A percentile compares a stretch with the other conserved stretches of the same genome.
Evolutionary conservation across 2,888 invertebrate species (phyloP).

Genomic region (Apocheima hispidaria): DNA sequence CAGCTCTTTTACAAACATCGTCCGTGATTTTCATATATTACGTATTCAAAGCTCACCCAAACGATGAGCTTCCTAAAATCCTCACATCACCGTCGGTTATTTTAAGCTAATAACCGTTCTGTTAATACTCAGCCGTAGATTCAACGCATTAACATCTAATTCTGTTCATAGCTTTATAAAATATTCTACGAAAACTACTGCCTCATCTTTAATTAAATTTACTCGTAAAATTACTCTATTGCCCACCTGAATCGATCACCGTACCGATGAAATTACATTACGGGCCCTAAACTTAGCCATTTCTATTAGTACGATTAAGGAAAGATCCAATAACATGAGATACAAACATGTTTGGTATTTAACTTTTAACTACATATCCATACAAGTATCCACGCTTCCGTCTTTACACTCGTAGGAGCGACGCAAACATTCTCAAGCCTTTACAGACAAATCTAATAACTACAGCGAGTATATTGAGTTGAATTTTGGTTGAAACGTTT

Average conservation of each 20-base stretch:
- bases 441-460: conserved; percentile 42
- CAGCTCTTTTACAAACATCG: conserved; percentile 30
- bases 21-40: conserved; percentile 37
- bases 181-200: conserved; percentile 31
- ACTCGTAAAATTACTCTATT: conserved; percentile 34
- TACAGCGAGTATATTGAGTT: conserved; percentile 33
- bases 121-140: conserved; percentile 34
- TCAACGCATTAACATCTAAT: conserved; percentile 36
- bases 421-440: conserved; percentile 53
- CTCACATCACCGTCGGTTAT: conserved; percentile 35
- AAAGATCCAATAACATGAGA: conserved; percentile 69
- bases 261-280: conserved; percentile 59
- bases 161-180: conserved; percentile 40
- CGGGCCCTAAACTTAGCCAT: conserved; percentile 63
- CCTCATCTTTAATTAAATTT: conserved; percentile 31
- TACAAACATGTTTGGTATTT: conserved; percentile 76
- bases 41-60: conserved; percentile 32
- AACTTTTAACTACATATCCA: conserved; percentile 78
- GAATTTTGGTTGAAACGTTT: conserved; percentile 46
- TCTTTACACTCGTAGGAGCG: conserved; percentile 54
- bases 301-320: conserved; percentile 81
- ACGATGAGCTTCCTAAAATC: conserved; percentile 36
- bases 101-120: conserved; percentile 37
- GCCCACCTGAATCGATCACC: conserved; percentile 44
- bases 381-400: conserved; percentile 60